These are phyloP conservation scores for Lordiphosa andalusiaca DNA, from an alignment of 2,888 invertebrate genomes.

Conservation along the genomic window DNA sequence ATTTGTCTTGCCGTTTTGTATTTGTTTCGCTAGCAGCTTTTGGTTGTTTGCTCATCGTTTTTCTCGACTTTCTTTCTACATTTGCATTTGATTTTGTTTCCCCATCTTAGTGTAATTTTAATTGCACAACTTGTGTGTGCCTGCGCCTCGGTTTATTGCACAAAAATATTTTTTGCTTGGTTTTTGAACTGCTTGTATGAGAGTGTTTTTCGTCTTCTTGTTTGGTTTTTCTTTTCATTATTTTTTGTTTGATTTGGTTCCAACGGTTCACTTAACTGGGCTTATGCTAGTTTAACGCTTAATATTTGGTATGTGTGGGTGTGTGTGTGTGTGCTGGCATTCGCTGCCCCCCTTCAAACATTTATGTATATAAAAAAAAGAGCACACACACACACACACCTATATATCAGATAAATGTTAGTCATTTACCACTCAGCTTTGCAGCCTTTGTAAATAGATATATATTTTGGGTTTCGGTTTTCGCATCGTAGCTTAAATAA, in stretches of 20 bases:
- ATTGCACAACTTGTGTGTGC: slow-evolving; percentile 53
- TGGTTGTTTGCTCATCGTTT: slow-evolving; percentile 71
- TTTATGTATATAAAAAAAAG: slow-evolving; percentile 13
- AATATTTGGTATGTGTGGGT: slow-evolving; percentile 19
- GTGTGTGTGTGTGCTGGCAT: neutral
- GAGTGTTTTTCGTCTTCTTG: neutral
- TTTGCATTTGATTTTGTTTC: slow-evolving; percentile 45
- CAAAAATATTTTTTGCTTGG: slow-evolving; percentile 49
- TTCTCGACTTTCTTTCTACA: slow-evolving; percentile 54
- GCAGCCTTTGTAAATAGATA: slow-evolving; percentile 28
- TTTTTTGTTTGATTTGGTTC: slow-evolving; percentile 31
- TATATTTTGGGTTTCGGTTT: slow-evolving; percentile 31
- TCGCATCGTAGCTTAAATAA: slow-evolving; percentile 69
- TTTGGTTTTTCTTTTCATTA: neutral
- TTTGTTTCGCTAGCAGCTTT: slow-evolving; percentile 65
- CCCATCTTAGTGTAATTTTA: slow-evolving; percentile 42
- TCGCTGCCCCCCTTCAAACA: slow-evolving; percentile 2
- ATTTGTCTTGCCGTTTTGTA: slow-evolving; percentile 29
- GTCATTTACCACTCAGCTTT: slow-evolving; percentile 29
- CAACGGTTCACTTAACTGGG: slow-evolving; percentile 17
- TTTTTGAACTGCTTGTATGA: slow-evolving; percentile 13
- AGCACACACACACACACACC: slow-evolving; percentile 17
- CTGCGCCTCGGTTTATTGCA: slow-evolving; percentile 54
- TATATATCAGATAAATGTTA: slow-evolving; percentile 28
- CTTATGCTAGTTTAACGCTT: slow-evolving; percentile 13